Base-by-base conservation (phyloP, 1,140 invertebrate species). In the Lamellibrachia luymesi region DNA sequence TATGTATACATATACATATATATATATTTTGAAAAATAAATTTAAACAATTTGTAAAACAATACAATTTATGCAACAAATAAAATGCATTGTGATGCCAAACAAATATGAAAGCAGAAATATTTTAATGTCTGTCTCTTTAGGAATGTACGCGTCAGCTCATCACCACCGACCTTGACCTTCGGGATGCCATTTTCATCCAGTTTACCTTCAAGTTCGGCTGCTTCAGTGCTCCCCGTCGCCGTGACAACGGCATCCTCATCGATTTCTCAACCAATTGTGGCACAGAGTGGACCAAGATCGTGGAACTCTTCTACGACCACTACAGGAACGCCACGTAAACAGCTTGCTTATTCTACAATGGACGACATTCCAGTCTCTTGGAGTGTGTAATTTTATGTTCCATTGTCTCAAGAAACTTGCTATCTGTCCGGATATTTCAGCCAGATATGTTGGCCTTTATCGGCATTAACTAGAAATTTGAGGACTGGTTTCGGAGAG, bases 201-300 rank as follows among this genome's bases (percentile, higher is more conserved):
- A 96, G 94, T 97, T 97, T 94, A 95, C 96, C 94, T 96, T 97
- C 90, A 94, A 96, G 94, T 96, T 96, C 94, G 96, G 96, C 7
- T 97, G 96, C 93, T 92, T 95, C 49, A 93, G 95, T 4, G 50
- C 93, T 22, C 96, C 95, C 22, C 93, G 93, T 5, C 94, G 94
- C 38, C 93, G 96, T 93, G 95, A 96, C 93, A 94, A 96, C 93
- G 95, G 95, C 17, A 95, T 96, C n/a, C 93, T 96, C 5, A 92
- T 96, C 0, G 95, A 96, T 92, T 95, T 95, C 92, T 96, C 96
- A 2, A 94, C 95, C 80, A 94, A 96, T 94, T 95, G 95, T 50
- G 96, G 95, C 25, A 95, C 95, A 8, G 94, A 93, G 6, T 96
- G 96, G 96, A 94, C 93, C n/a, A 95, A 95, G 0, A 92, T 96